Evolutionary conservation across 2,113 vertebrate species (phyloP), one percentile per base, ranked within the genome.

Genomic region (Nibea albiflora): DNA sequence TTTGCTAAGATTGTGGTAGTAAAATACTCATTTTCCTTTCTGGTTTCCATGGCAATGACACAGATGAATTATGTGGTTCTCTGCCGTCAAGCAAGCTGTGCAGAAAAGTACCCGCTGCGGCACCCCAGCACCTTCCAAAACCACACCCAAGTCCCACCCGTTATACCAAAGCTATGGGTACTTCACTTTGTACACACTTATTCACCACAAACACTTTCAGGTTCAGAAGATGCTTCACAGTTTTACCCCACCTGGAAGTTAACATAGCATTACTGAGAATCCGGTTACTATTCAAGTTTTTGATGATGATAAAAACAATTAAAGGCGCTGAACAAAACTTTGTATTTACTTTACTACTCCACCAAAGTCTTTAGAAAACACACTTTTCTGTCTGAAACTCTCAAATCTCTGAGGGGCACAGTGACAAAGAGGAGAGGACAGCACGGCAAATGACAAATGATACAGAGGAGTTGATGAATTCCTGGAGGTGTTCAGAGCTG

Each of bases 401-500:
- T 66, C 5, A 57, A 61, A 78, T 65, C 35, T 78, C 50, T 20
- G 17, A 46, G 46, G 44, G 53, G 53, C n/a, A n/a, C 16, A 47
- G 24, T 12, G 10, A 46, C 3, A 61, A 50, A 16, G 20, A 66
- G 26, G 15, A 26, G 42, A 66, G 11, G 11, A 80, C 50, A 39
- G 73, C 52, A 53, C 5, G 63, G 67, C 66, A 77, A 56, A 76
- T 31, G 69, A 62, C 3, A 44, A 85, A 22, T 15, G 46, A 88
- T 26, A n/a, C 68, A 61, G 31, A 74, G 19, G 46, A 57, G 52
- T 54, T 16, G 16, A 68, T 61, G 72, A 83, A 78, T 64, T 20
- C 17, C 10, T 19, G 57, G 50, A 19, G 46, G 53, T 19, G 24
- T 68, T 95, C 87, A 96, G 52, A 93, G 50, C 49, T 90, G 57